Evolutionary conservation across 2,113 vertebrate species (phyloP).

Genomic region (Ondatra zibethicus): DNA sequence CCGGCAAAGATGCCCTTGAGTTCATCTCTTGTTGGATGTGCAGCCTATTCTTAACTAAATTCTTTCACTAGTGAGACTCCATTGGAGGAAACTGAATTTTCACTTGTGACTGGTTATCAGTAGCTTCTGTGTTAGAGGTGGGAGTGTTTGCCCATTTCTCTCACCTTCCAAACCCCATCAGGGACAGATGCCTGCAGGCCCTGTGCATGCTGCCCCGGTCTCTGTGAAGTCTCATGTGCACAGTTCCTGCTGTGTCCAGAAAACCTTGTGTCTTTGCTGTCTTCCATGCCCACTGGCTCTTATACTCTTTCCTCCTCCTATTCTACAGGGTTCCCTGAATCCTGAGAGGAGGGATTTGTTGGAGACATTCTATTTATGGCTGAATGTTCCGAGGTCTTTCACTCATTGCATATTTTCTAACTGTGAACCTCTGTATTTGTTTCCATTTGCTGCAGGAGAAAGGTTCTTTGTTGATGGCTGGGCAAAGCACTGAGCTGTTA

Average conservation of each 20-base stretch:
- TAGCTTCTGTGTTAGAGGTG: background rate
- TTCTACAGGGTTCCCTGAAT: background rate
- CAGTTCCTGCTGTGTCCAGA: background rate
- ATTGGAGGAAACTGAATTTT: background rate
- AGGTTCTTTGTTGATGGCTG: background rate
- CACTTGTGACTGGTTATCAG: background rate
- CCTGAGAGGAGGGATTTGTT: background rate
- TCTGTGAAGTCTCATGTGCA: background rate
- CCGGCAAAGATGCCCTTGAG: background rate
- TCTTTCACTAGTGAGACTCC: background rate
- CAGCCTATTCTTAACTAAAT: background rate
- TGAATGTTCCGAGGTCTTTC: background rate
- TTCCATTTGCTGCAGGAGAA: background rate
- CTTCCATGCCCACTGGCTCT: too few species aligned
- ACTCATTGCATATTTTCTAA: background rate
- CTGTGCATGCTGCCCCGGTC: background rate
- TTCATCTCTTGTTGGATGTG: background rate
- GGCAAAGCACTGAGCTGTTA: background rate
- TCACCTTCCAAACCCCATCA: background rate
- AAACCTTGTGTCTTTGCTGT: background rate
- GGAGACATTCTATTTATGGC: background rate
- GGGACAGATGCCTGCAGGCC: background rate
- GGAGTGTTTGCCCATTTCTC: background rate
- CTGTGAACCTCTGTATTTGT: background rate
- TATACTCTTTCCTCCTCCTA: background rate